Conservation (phyloP, 1,140 invertebrate species). For the Trypoxylus dichotomus region DNA sequence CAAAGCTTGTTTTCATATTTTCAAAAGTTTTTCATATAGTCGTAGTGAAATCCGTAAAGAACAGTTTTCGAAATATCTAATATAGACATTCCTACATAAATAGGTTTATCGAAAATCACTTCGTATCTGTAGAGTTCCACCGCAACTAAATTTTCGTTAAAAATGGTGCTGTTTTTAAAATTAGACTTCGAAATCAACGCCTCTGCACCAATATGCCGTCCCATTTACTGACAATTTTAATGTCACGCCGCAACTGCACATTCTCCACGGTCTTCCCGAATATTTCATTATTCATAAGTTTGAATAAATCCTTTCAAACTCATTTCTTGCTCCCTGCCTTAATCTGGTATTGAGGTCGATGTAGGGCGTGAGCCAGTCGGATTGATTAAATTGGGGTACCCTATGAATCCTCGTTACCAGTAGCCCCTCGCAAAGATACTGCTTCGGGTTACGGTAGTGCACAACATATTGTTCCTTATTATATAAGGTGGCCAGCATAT, state of each 20-base stretch:
- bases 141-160: background rate
- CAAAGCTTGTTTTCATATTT: slow-evolving; percentile 36
- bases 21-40: slow-evolving; percentile 42
- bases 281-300: slow-evolving; percentile 18
- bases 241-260: background rate
- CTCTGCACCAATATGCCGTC: slow-evolving; percentile 6
- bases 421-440: slow-evolving; percentile 46
- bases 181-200: background rate
- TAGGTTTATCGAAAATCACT: slow-evolving; percentile 17
- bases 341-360: slow-evolving; percentile 52
- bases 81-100: slow-evolving; percentile 5
- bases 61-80: slow-evolving; percentile 8
- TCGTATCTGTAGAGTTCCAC: background rate
- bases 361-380: slow-evolving; percentile 49
- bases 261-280: slow-evolving; percentile 22
- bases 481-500: slow-evolving; percentile 12
- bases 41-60: slow-evolving; percentile 15
- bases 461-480: slow-evolving; percentile 50
- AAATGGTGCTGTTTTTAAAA: background rate
- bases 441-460: slow-evolving; percentile 50
- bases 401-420: slow-evolving; percentile 48
- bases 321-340: background rate
- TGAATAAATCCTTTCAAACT: slow-evolving; percentile 14
- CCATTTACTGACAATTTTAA: slow-evolving; percentile 25
- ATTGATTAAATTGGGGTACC: slow-evolving; percentile 51